Base-by-base conservation (phyloP, 2,888 invertebrate species). In the Theodoxus fluviatilis region DNA sequence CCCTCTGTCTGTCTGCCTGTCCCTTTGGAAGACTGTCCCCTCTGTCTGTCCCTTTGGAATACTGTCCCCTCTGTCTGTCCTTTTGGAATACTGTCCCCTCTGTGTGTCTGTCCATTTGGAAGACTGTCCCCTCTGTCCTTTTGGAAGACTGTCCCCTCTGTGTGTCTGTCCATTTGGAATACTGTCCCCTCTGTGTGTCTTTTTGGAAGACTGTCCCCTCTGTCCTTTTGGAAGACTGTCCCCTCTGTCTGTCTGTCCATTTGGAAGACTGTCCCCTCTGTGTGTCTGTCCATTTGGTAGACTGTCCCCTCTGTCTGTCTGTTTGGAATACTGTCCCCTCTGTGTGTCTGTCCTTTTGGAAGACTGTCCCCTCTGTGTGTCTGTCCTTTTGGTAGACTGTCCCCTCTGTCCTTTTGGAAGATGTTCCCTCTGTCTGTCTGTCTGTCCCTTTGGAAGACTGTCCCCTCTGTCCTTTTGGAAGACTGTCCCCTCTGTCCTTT, bases 161-260 rank as follows among this genome's bases (percentile, higher is more conserved):
- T 57, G 25, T 57, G 25, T 57, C 7, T 57, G 57, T 57, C 28
- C n/a, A n/a, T n/a, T n/a, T n/a, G n/a, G n/a, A n/a, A n/a, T n/a
- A n/a, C n/a, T n/a, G n/a, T n/a, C n/a, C n/a, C n/a, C n/a, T n/a
- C 9, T 57, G 57, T 57, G 57, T 25, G 57, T 57, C 28, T 57
- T 9, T 15, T 9, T 3, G 3, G 25, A 33, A 31, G 22, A 7
- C n/a, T 6, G 9, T 9, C 15, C 4, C 15, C 2, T 57, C 4
- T 57, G 25, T 57, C 7, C 31, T 6, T 57, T 6, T 57, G 57
- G n/a, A n/a, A n/a, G n/a, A n/a, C n/a, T 57, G 57, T 31, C 31
- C 28, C 25, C 7, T 57, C 28, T 57, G 57, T 15, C 28, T n/a
- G 57, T n/a, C 9, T 57, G 57, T 57, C 28, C 31, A 18, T 15